Base-by-base conservation (phyloP, 1,140 invertebrate species). In the Drosophila pandora region DNA sequence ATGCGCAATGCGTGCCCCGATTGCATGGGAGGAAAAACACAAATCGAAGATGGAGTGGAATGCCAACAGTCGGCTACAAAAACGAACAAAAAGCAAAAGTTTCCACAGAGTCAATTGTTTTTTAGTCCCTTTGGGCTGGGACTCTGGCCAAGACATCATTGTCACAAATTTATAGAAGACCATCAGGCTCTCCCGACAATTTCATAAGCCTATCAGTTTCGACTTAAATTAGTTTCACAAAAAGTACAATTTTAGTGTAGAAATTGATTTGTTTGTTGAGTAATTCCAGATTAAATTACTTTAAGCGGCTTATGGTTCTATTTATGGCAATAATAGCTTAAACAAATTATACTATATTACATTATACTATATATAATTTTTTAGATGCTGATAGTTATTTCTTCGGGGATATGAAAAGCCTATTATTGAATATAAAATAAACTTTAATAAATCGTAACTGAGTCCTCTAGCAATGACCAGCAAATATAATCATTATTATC, bases 1-100 rank as follows among this genome's bases (percentile, higher is more conserved):
- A 85, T 85, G 83, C 78, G 82, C 83, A 71, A 74, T 87, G 82
- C 82, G 82, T 85, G 82, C 70, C 59, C 62, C 62, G 82, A 76
- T 75, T 78, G 76, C 82, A 87, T 59, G 82, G 49, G 17, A 87
- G 25, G 25, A 10, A 63, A 7, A 88, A 59, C 74, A 64, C 75
- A 75, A 88, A 88, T 87, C 82, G 78, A 87, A 87, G 83, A 87
- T 87, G 70, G 73, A 76, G 74, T 65, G 63, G 58, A 59, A 43
- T 55, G 74, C 57, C 53, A 61, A 48, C 48, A 58, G 37, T 62
- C 60, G 52, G 59, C 32, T 57, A 39, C 63, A 68, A 28, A 69
- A 69, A 9, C 41, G 28, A 25, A 57, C 55, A 68, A 68, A 69
- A 39, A 69, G 56, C 17, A 22, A 47, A 22, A 22, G 43, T 75